A percentile compares a stretch with the other conserved stretches of the same genome.
phyloP scores from a whole-genome alignment of 2,797 vertebrate genomes.

The Brachyalestes nurse region DNA sequence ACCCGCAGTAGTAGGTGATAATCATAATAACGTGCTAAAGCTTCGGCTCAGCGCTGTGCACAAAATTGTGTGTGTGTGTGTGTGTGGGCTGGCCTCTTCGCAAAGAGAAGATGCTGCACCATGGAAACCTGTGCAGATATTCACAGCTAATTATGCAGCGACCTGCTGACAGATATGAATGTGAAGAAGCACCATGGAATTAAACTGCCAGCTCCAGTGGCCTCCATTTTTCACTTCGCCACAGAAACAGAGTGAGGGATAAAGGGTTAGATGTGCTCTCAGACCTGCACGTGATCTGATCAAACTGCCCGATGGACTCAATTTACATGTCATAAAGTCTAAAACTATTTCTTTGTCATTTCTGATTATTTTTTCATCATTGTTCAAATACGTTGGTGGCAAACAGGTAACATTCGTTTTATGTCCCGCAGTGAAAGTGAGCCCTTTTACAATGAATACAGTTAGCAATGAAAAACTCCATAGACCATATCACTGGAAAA shows the following conservation, averaged over 20 bases:
- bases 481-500: background rate
- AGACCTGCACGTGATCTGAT: constrained; percentile 39
- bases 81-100: constrained; percentile 65
- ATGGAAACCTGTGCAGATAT: constrained; percentile 70
- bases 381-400: no score
- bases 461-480: no score
- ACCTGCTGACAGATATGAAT: constrained; percentile 64
- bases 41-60: constrained; percentile 44
- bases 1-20: constrained; percentile 55
- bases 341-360: no score
- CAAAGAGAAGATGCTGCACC: constrained; percentile 62
- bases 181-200: constrained; percentile 63
- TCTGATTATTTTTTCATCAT: no score
- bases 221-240: constrained; percentile 47
- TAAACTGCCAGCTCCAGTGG: constrained; percentile 58
- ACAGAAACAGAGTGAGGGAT: constrained; percentile 12
- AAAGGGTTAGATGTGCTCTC: constrained; percentile 5
- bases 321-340: background rate
- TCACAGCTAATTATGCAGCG: constrained; percentile 66
- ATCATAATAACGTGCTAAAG: constrained; percentile 61
- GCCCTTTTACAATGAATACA: no score
- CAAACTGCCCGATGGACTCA: background rate
- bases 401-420: no score
- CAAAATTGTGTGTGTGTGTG: constrained; percentile 24
- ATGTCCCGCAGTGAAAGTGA: no score